Percentiles rank a stretch among this genome's conserved stretches.
Evolutionary conservation across 2,113 vertebrate species (phyloP).

Genomic region (Brachyhypopomus gauderio): DNA sequence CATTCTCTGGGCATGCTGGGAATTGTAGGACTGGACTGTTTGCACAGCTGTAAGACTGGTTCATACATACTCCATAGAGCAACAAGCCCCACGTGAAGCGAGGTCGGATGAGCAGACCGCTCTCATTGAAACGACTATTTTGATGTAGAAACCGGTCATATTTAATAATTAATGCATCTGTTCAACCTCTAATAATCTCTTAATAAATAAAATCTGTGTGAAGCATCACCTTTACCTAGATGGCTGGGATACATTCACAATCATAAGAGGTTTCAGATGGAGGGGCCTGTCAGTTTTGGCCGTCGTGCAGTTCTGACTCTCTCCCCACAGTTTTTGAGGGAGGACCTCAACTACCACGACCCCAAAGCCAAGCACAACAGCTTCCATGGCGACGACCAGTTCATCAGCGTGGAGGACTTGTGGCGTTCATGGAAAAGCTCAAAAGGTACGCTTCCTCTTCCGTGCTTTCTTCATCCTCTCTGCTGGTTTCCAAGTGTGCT

Average conservation of each 20-base stretch:
- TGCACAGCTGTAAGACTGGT: too few relatives aligned
- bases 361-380: conserved; percentile 95
- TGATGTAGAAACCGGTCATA: background rate
- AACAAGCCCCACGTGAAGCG: too few relatives aligned
- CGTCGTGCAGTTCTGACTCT: conserved; percentile 2
- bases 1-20: too few relatives aligned
- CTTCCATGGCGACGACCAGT: conserved; percentile 96
- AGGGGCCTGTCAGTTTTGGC: background rate
- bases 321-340: conserved; percentile 87
- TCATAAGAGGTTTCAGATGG: background rate
- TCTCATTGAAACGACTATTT: too few relatives aligned
- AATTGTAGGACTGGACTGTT: too few relatives aligned
- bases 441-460: conserved; percentile 78
- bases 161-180: background rate
- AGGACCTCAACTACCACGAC: conserved; percentile 97
- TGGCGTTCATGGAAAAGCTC: conserved; percentile 96
- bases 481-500: background rate
- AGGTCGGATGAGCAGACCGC: too few relatives aligned
- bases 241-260: background rate
- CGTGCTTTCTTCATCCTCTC: conserved; percentile 13
- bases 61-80: too few relatives aligned
- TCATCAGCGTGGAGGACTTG: conserved; percentile 96
- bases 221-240: background rate
- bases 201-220: background rate
- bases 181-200: background rate